Percentiles rank a stretch among this genome's conserved stretches.
These are phyloP conservation scores for Arvicanthis niloticus DNA, from an alignment of 2,113 vertebrate genomes.

Conservation along the genomic window DNA sequence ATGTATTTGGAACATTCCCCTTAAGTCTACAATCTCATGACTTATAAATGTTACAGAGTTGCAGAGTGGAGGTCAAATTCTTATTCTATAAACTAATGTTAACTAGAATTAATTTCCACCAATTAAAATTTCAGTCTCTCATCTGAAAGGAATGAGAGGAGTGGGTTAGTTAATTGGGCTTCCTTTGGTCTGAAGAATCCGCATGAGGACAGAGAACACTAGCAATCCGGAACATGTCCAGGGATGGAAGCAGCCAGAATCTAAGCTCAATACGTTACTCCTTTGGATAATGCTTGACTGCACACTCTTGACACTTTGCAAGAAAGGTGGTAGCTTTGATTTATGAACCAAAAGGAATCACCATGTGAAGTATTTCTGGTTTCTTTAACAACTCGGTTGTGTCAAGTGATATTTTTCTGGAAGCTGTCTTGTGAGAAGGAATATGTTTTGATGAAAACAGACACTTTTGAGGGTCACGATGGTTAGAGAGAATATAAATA, in stretches of 20 bases:
- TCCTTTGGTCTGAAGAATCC: slow-evolving; percentile 43
- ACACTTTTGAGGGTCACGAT: no score
- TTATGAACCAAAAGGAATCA: background rate
- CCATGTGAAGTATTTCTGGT: background rate
- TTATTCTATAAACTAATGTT: background rate
- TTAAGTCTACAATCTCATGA: background rate
- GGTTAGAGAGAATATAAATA: no score
- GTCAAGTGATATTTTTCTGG: no score
- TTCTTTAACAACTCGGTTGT: no score
- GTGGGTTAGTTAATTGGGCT: background rate
- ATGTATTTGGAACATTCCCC: background rate
- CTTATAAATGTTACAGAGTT: background rate
- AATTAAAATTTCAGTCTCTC: background rate
- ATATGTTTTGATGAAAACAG: no score
- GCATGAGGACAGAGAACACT: background rate
- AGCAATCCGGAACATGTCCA: background rate
- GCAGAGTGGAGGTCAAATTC: background rate
- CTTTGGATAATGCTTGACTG: background rate
- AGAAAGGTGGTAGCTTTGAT: background rate
- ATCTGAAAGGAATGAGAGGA: background rate
- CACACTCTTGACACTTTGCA: background rate
- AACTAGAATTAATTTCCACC: slow-evolving; percentile 15
- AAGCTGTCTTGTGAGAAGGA: no score
- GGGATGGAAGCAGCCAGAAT: background rate
- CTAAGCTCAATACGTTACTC: background rate